phyloP scores from a whole-genome alignment of 2,797 vertebrate genomes.

The Podarcis siculus region DNA sequence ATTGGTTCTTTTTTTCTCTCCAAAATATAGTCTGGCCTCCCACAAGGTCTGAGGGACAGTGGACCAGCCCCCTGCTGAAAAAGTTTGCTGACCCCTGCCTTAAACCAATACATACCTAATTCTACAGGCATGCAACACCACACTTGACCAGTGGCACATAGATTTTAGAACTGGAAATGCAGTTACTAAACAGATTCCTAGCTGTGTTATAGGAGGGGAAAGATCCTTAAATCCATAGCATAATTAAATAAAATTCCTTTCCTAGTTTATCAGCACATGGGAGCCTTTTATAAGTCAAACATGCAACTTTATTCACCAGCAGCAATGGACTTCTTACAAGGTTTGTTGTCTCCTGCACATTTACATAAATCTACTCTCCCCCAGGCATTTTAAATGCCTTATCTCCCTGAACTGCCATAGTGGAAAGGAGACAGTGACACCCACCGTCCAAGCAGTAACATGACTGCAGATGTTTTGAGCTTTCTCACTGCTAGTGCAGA shows the following conservation, averaged over 20 bases:
- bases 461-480: background rate
- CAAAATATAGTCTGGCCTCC: too few relatives aligned
- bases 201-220: background rate
- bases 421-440: slow-evolving; percentile 60
- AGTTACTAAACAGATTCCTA: background rate
- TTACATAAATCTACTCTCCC: background rate
- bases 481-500: background rate
- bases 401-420: background rate
- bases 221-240: background rate
- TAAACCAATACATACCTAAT: background rate
- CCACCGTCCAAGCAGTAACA: slow-evolving; percentile 1
- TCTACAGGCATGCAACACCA: too few relatives aligned
- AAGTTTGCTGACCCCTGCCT: too few relatives aligned
- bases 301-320: fast-evolving
- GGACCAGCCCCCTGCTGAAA: too few relatives aligned
- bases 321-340: fast-evolving
- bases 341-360: background rate
- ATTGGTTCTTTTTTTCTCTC: too few relatives aligned
- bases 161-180: background rate
- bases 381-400: background rate
- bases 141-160: background rate
- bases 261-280: fast-evolving
- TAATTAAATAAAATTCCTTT: background rate
- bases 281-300: fast-evolving
- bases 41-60: too few relatives aligned